phyloP scores from a whole-genome alignment of 2,113 vertebrate genomes.

The Marmota monax region DNA sequence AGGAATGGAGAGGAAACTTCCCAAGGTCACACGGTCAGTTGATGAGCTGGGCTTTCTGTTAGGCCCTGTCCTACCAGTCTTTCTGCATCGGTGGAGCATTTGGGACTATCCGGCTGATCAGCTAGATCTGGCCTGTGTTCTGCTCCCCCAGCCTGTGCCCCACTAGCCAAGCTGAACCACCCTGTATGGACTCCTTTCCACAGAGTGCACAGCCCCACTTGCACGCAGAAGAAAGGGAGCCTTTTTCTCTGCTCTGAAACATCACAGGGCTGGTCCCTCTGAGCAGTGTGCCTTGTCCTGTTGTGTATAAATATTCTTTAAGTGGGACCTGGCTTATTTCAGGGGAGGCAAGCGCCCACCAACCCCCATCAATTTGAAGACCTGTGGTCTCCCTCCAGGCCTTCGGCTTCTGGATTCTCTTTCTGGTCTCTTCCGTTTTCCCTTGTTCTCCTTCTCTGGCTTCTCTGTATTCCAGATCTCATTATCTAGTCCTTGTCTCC shows the following conservation, averaged over 20 bases:
- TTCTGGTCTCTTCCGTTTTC: not conserved
- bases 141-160: not conserved
- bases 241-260: not conserved
- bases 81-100: fast-evolving
- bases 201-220: not conserved
- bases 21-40: not conserved
- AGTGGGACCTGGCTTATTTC: not conserved
- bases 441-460: not conserved
- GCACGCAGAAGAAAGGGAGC: not conserved
- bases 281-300: not conserved
- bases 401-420: not conserved
- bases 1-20: not conserved
- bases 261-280: not conserved
- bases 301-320: not conserved
- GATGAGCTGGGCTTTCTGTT: not conserved
- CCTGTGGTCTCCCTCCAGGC: not conserved
- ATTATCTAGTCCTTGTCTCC: not conserved
- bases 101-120: too few relatives aligned
- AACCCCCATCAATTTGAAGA: not conserved
- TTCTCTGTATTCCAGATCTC: not conserved
- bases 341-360: not conserved
- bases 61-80: not conserved
- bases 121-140: not conserved
- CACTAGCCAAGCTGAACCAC: too few relatives aligned
- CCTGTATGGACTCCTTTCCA: too few relatives aligned